phyloP scores from a whole-genome alignment of 2,113 vertebrate genomes.

The Tragelaphus imberbis region DNA sequence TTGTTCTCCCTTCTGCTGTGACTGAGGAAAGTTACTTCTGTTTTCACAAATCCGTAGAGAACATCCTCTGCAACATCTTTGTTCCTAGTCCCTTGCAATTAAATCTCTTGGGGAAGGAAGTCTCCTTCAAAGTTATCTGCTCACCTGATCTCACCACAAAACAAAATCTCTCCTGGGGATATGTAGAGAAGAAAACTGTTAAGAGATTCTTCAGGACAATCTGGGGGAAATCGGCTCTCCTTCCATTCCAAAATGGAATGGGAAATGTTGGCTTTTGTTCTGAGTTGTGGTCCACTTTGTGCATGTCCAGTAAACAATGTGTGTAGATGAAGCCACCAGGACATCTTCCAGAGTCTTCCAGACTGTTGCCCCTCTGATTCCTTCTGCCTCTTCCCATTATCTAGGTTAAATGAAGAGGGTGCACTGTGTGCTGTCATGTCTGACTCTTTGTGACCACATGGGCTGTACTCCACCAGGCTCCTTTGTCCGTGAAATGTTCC shows the following conservation, averaged over 20 bases:
- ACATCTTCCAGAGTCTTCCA: not conserved
- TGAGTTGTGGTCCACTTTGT: not conserved
- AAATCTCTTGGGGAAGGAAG: constrained; percentile 25
- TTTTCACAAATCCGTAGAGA: constrained; percentile 39
- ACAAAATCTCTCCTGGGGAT: not conserved
- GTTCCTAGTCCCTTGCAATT: constrained; percentile 46
- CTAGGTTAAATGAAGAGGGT: not conserved
- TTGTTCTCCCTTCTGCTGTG: not conserved
- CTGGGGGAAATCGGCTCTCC: not conserved
- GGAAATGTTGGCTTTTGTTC: not conserved
- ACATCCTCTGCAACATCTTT: not conserved
- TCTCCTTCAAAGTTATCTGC: constrained; percentile 22
- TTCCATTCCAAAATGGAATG: not conserved
- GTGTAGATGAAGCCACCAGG: not conserved
- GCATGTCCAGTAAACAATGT: not conserved
- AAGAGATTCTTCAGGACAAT: not conserved
- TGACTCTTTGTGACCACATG: not conserved
- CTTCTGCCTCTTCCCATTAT: not conserved
- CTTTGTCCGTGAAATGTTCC: not conserved
- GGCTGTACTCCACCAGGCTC: not conserved
- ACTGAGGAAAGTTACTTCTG: constrained; percentile 2
- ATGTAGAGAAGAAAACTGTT: not conserved
- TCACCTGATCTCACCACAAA: not conserved
- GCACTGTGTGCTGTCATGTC: not conserved
- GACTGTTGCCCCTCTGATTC: not conserved